These are phyloP conservation scores for Hipposideros armiger DNA, from an alignment of 2,113 vertebrate species.

Conservation along the genomic window DNA sequence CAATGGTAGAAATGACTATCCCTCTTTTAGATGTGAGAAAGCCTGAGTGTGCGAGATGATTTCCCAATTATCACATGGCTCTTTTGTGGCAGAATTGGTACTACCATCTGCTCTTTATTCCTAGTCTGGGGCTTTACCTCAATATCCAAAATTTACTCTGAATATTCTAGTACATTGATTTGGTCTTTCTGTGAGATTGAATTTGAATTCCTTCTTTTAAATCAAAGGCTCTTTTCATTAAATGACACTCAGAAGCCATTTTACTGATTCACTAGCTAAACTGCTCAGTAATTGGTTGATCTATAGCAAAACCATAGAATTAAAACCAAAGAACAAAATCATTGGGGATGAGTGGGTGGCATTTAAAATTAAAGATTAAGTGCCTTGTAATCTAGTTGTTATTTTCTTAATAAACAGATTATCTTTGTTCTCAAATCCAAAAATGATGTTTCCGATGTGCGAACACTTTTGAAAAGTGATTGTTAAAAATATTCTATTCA, in stretches of 20 bases:
- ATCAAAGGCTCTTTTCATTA: conserved; percentile 7
- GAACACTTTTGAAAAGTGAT: conserved; percentile 50
- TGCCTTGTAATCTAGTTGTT: conserved; percentile 34
- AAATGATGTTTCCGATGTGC: background rate
- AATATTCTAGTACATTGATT: conserved; percentile 46
- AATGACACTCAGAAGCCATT: conserved; percentile 42
- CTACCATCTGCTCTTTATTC: background rate
- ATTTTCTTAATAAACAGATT: conserved; percentile 57
- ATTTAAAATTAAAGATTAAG: conserved; percentile 61
- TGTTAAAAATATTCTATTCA: background rate
- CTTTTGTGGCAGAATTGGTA: background rate
- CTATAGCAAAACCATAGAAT: conserved; percentile 45
- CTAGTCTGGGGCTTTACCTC: background rate
- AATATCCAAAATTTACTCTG: background rate
- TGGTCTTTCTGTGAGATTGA: background rate
- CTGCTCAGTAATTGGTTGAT: conserved; percentile 53
- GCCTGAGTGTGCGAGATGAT: background rate
- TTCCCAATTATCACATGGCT: background rate
- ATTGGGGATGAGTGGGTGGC: background rate
- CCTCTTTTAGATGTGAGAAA: background rate
- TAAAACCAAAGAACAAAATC: conserved; percentile 63
- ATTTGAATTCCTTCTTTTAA: conserved; percentile 19
- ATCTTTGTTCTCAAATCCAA: conserved; percentile 57
- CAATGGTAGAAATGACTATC: background rate
- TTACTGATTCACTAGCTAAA: conserved; percentile 26